A percentile compares a stretch with the other conserved stretches of the same genome.
phyloP scores from a whole-genome alignment of 2,113 vertebrate species.

The Pycnonotus jocosus region DNA sequence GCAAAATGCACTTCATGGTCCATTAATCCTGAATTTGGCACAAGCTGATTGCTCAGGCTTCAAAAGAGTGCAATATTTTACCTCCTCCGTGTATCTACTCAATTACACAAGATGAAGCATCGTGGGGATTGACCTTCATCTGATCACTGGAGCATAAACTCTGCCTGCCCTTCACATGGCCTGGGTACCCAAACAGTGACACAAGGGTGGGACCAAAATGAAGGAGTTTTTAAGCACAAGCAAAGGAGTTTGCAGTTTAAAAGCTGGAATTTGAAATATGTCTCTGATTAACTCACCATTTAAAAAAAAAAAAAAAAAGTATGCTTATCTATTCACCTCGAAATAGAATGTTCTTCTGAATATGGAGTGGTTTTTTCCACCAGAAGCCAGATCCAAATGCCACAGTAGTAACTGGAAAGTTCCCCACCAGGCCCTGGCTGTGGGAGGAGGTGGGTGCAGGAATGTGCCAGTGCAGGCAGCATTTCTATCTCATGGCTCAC shows the following conservation, averaged over 20 bases:
- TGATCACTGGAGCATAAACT: background rate
- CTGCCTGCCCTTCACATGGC: background rate
- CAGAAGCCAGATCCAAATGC: constrained; percentile 15
- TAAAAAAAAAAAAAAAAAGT: background rate
- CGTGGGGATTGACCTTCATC: background rate
- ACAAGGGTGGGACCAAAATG: background rate
- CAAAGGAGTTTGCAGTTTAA: background rate
- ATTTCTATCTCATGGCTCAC: background rate
- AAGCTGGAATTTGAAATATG: background rate
- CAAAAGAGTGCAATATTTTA: constrained; percentile 18
- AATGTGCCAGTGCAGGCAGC: background rate
- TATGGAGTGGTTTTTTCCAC: background rate
- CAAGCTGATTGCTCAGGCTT: background rate
- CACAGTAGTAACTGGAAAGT: background rate
- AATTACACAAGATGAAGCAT: background rate
- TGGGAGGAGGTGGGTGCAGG: constrained; percentile 40
- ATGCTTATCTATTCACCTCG: background rate
- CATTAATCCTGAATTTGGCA: constrained; percentile 27
- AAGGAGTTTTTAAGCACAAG: background rate
- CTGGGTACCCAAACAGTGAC: background rate
- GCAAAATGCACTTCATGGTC: constrained; percentile 21
- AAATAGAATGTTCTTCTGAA: constrained; percentile 32
- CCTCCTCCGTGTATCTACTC: background rate
- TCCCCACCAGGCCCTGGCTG: background rate
- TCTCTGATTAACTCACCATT: background rate